Evolutionary conservation across 2,888 invertebrate species (phyloP).

Genomic region (Hydriomena furcata): DNA sequence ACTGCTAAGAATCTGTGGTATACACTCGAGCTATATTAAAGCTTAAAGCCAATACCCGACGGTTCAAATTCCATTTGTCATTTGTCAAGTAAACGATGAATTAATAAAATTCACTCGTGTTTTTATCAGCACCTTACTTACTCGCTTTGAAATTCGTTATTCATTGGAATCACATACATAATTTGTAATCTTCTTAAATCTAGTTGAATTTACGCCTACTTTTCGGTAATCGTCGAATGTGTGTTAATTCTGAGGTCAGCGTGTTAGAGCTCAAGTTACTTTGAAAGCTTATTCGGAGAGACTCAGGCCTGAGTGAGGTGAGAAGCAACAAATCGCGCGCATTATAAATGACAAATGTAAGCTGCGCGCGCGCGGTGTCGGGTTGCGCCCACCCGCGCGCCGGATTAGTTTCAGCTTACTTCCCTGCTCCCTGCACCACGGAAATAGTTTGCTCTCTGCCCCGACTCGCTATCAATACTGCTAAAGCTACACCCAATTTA

Average conservation of each 20-base stretch:
- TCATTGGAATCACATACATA: too few relatives aligned
- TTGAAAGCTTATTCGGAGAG: slow-evolving; percentile 1
- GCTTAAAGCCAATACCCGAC: not conserved
- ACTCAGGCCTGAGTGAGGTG: slow-evolving; percentile 46
- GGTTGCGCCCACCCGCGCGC: slow-evolving; percentile 78
- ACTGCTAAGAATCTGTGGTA: not conserved
- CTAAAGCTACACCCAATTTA: slow-evolving; percentile 11
- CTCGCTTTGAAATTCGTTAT: too few relatives aligned
- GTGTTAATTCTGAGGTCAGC: not conserved
- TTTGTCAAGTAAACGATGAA: too few relatives aligned
- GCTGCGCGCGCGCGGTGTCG: slow-evolving; percentile 74
- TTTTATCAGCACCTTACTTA: too few relatives aligned
- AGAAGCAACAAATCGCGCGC: slow-evolving; percentile 82
- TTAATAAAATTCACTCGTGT: too few relatives aligned
- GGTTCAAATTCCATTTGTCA: too few relatives aligned
- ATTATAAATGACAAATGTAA: slow-evolving; percentile 84
- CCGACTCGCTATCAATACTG: slow-evolving; percentile 65
- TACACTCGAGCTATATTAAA: not conserved
- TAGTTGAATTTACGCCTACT: too few relatives aligned
- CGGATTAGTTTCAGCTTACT: slow-evolving; percentile 80
- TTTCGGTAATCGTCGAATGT: too few relatives aligned
- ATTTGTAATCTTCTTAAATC: too few relatives aligned
- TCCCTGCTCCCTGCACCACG: slow-evolving; percentile 61
- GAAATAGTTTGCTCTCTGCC: slow-evolving; percentile 72
- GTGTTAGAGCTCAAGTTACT: not conserved